Base-by-base conservation (phyloP, 2,888 invertebrate genomes). In the Heliconius ethilla region DNA sequence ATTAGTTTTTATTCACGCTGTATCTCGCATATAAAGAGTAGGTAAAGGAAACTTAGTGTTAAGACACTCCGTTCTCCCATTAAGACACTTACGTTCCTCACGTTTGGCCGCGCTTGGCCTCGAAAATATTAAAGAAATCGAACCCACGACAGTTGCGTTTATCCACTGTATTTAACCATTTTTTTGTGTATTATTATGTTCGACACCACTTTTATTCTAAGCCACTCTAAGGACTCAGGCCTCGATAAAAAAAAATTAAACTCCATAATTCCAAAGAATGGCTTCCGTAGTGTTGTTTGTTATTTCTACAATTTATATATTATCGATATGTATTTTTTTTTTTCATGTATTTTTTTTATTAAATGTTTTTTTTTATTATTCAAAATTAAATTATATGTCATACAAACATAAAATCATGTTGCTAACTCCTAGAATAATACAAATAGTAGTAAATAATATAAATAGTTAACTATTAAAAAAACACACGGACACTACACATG, bases 221-320 rank as follows among this genome's bases (percentile, higher is more conserved):
- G 15, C 7, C 7, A 66, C 59, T 76, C 76, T 70, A n/a, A 66
- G 65, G 63, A 76, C 72, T 51, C 63, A 55, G 75, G 78, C 75
- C 63, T 70, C 74, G 27, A 62, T 75, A 75, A 78, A 78, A 69
- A n/a, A 69, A 78, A 78, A 78, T 63, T 69, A 78, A 78, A 70
- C 63, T 45, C 75, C 70, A 75, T 78, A 78, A 76, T 75, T 69
- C 74, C 63, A 76, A 55, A 79, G 76, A 79, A 62, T 75, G 78
- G 74, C 77, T 73, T 73, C 73, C 77, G 77, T 72, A 77, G 77
- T 66, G 77, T 33, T 33, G 77, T 65, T 37, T 18, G 51, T 25
- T 37, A 33, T 63, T 63, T 63, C 25, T 51, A 65, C 72, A 63
- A 66, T n/a, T 25, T 33, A 33, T 22, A 40, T 37, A 27, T 11